These are phyloP conservation scores for Catostomus latipinnis DNA, from an alignment of 2,797 vertebrate genomes.

Conservation along the genomic window DNA sequence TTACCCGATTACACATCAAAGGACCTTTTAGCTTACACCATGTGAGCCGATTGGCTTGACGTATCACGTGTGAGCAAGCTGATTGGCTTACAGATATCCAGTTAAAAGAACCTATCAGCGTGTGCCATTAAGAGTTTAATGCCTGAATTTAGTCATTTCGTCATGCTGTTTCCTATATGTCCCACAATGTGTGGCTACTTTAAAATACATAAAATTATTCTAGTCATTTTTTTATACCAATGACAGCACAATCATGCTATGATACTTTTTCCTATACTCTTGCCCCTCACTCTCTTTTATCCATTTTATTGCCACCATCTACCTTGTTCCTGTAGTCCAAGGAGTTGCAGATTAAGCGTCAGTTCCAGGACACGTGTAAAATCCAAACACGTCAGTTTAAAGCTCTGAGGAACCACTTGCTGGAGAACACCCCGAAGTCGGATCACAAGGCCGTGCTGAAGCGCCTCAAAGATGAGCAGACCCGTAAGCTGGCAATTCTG, in stretches of 20 bases:
- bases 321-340: slow-evolving; percentile 80
- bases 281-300: neutral
- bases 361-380: slow-evolving; percentile 97
- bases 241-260: neutral
- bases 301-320: slow-evolving; percentile 62
- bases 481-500: slow-evolving; percentile 91
- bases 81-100: too few species aligned
- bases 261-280: neutral
- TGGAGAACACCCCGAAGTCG: slow-evolving; percentile 92
- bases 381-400: slow-evolving; percentile 96
- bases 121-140: too few species aligned
- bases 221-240: too few species aligned
- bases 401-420: slow-evolving; percentile 90
- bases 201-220: neutral
- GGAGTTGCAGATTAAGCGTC: slow-evolving; percentile 95
- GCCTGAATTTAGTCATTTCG: neutral
- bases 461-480: slow-evolving; percentile 93
- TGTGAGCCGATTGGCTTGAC: too few species aligned
- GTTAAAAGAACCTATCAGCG: too few species aligned
- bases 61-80: too few species aligned
- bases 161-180: neutral
- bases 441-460: slow-evolving; percentile 94
- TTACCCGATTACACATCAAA: too few species aligned
- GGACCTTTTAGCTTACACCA: too few species aligned
- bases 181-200: neutral